phyloP scores from a whole-genome alignment of 2,113 vertebrate genomes.

The Larimichthys polyactis region DNA sequence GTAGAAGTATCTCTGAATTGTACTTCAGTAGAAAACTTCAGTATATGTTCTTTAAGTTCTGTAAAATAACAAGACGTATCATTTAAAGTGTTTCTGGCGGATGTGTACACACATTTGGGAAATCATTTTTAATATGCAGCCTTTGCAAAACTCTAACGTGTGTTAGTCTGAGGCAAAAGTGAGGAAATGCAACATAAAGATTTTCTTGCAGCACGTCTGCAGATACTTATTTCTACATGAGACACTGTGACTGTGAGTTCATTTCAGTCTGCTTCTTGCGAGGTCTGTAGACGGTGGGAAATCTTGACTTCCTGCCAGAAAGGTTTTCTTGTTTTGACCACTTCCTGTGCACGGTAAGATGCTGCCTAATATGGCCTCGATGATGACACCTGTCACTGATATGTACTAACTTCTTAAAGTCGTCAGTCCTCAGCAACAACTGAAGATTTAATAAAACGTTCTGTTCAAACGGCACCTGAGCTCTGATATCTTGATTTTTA shows the following conservation, averaged over 20 bases:
- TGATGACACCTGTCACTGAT: not conserved
- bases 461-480: not conserved
- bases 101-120: not conserved
- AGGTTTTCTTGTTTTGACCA: constrained; percentile 37
- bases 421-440: not conserved
- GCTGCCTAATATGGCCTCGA: constrained; percentile 58
- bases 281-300: constrained; percentile 37
- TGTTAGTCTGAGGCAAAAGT: not conserved
- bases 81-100: not conserved
- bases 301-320: constrained; percentile 63
- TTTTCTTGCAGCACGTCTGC: not conserved
- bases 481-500: not conserved
- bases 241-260: not conserved
- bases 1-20: not conserved
- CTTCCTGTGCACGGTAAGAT: constrained; percentile 61
- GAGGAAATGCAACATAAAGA: not conserved
- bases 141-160: not conserved
- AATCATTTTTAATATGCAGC: not conserved
- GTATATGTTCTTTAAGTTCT: not conserved
- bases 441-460: not conserved
- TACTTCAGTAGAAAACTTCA: too few species aligned
- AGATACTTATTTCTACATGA: not conserved
- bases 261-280: not conserved
- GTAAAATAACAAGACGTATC: not conserved
- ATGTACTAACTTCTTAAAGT: not conserved